Base-by-base conservation (phyloP, 2,797 vertebrate genomes). In the Florisuga fusca region DNA sequence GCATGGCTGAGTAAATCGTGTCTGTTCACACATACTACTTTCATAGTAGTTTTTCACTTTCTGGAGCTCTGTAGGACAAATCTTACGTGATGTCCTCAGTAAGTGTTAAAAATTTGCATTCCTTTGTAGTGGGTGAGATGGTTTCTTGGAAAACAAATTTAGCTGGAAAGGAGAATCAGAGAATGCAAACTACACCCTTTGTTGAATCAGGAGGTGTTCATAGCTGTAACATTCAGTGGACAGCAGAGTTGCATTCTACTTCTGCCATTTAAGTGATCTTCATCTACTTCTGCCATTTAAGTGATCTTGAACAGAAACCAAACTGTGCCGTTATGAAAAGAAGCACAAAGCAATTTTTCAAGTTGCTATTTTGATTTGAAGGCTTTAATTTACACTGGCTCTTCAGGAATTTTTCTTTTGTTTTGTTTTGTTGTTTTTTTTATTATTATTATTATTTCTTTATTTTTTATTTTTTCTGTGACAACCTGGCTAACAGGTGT, bases 311-410 rank as follows among this genome's bases (percentile, higher is more conserved):
- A 34, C 29, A 93, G 91, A 95, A 69, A 92, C 71, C 77, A 75
- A 88, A 94, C 48, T 50, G 10, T 5, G 78, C 80, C 54, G 46
- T 77, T 80, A 94, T 78, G 87, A 96, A 96, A 95, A 92, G 87
- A 96, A 95, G 94, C 23, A 36, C 74, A 97, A 95, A 96, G 26
- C 69, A 73, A 78, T 64, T 88, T 96, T 93, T 93, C 75, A 21
- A 71, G 89, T 97, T 79, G 84, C 82, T 69, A 78, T 93, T 96
- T 97, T 64, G 25, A 94, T 97, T 97, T 96, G 89, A 96, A 97
- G 81, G 69, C 84, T 78, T 95, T 95, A 95, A 97, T 97, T 95
- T 97, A 96, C 91, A 59, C 71, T 91, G 81, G 66, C 48, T 96
- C 85, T 90, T 89, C 57, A 64, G 76, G 74, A 90, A 94, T 89